phyloP scores from a whole-genome alignment of 2,888 invertebrate species.

The Leucozona laternaria region DNA sequence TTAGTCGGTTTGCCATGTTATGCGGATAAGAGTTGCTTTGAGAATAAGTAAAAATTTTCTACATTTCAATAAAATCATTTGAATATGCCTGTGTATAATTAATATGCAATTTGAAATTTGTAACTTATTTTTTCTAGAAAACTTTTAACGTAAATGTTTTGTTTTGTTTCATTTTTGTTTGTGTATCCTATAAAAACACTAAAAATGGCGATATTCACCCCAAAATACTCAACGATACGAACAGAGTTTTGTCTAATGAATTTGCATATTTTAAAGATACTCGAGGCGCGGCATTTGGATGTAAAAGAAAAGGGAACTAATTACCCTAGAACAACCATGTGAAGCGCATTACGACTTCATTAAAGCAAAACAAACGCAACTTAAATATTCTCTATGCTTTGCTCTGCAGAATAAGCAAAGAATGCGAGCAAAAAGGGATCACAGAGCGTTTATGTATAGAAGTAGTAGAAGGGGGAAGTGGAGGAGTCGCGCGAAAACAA shows the following conservation, averaged over 20 bases:
- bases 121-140: no score
- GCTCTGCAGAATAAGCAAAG: neutral
- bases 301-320: slow-evolving; percentile 60
- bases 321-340: slow-evolving; percentile 70
- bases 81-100: no score
- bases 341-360: slow-evolving; percentile 76
- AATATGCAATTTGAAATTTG: no score
- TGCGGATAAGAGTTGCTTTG: no score
- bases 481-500: slow-evolving; percentile 49
- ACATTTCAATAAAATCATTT: no score
- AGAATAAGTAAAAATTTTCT: no score
- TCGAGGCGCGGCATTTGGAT: slow-evolving; percentile 12
- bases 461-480: neutral
- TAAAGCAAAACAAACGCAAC: slow-evolving; percentile 75
- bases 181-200: neutral
- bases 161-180: neutral
- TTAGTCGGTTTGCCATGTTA: no score
- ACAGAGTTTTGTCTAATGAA: slow-evolving; percentile 40
- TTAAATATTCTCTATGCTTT: slow-evolving; percentile 67
- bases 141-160: neutral
- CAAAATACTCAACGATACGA: slow-evolving; percentile 6
- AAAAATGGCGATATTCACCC: slow-evolving; percentile 18
- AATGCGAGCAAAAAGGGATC: slow-evolving; percentile 1
- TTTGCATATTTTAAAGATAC: slow-evolving; percentile 68
- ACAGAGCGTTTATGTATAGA: neutral